These are phyloP conservation scores for Limnodromus scolopaceus DNA, from an alignment of 2,797 vertebrate species.

Conservation along the genomic window DNA sequence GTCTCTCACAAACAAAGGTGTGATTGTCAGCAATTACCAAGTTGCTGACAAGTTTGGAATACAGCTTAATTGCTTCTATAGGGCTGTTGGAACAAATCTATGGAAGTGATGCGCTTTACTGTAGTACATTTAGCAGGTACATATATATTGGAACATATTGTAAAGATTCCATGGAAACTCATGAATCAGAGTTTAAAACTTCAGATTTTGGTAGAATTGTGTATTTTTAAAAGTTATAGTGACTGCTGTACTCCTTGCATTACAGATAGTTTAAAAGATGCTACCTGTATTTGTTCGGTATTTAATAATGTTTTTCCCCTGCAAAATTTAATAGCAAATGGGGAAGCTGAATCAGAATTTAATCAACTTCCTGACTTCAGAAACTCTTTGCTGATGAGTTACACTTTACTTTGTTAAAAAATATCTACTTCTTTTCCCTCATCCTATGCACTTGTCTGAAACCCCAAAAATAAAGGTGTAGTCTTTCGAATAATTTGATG, in stretches of 20 bases:
- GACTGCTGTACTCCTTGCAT: background rate
- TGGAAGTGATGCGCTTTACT: background rate
- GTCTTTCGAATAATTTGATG: background rate
- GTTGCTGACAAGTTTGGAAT: background rate
- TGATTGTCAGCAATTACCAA: background rate
- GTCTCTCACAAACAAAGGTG: background rate
- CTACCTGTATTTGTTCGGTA: fast-evolving
- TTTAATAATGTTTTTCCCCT: background rate
- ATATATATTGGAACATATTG: background rate
- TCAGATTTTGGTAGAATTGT: background rate
- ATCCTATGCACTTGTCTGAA: background rate
- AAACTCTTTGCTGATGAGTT: background rate
- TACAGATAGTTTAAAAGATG: background rate
- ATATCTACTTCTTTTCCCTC: background rate
- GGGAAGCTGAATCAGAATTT: background rate
- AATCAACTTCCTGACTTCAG: background rate
- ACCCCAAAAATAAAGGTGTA: background rate
- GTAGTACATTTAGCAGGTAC: background rate
- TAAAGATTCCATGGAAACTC: background rate
- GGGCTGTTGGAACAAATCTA: background rate
- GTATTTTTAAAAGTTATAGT: background rate
- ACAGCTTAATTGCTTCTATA: background rate
- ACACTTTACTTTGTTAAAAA: background rate
- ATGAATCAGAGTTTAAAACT: background rate
- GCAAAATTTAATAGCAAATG: background rate